These are phyloP conservation scores for Pyrocoelia pectoralis DNA, from an alignment of 2,888 invertebrate genomes.

Conservation along the genomic window DNA sequence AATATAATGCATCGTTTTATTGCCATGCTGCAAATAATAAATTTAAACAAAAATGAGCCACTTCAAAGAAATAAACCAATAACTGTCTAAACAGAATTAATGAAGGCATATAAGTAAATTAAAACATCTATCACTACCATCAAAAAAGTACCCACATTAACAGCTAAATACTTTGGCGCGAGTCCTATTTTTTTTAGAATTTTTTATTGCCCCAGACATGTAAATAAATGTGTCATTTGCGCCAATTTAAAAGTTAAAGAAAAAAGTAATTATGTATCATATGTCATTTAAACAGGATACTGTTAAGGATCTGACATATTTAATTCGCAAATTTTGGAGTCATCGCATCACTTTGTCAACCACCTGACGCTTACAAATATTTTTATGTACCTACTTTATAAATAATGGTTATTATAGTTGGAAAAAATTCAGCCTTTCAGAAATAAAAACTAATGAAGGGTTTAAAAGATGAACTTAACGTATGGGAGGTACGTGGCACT, in stretches of 20 bases:
- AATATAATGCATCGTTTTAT: not conserved
- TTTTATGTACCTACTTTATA: conserved; percentile 1
- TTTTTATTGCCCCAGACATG: conserved; percentile 12
- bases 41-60: conserved; percentile 3
- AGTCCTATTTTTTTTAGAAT: conserved; percentile 13
- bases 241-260: conserved; percentile 5
- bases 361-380: conserved; percentile 1
- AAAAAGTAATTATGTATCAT: conserved; percentile 5
- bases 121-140: conserved; percentile 9
- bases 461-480: not conserved
- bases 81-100: conserved; percentile 8
- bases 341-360: not conserved
- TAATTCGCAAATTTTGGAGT: conserved; percentile 4
- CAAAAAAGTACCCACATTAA: conserved; percentile 3
- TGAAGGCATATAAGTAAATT: conserved; percentile 7
- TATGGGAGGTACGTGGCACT: not conserved
- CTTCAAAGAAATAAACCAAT: conserved; percentile 13
- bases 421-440: not conserved
- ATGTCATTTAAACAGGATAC: conserved; percentile 9
- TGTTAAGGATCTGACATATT: conserved; percentile 7
- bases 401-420: not conserved
- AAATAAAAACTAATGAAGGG: not conserved
- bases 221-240: conserved; percentile 11
- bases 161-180: conserved; percentile 13
- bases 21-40: not conserved